These are phyloP conservation scores for Nestor notabilis DNA, from an alignment of 2,113 vertebrate species.

Conservation along the genomic window DNA sequence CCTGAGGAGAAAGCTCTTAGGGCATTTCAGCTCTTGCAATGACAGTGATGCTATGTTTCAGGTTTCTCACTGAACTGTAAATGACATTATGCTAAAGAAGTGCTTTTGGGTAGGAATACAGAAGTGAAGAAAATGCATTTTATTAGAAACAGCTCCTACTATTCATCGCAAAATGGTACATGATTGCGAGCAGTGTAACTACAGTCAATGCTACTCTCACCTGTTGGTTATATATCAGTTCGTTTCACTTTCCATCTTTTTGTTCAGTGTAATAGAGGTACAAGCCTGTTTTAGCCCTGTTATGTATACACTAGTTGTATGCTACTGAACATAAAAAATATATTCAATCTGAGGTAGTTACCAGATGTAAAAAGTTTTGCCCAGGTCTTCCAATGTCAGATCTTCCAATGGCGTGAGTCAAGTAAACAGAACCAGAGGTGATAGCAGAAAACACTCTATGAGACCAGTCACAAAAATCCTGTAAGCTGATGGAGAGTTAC, in stretches of 20 bases:
- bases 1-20: neutral
- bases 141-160: neutral
- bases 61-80: slow-evolving; percentile 2
- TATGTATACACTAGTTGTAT: neutral
- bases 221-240: neutral
- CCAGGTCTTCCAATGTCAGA: neutral
- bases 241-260: neutral
- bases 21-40: neutral
- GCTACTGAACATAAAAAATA: neutral
- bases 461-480: neutral
- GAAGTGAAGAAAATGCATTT: neutral
- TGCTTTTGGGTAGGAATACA: neutral
- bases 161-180: neutral
- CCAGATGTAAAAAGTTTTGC: neutral
- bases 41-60: neutral
- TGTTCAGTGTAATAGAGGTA: neutral
- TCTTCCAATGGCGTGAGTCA: neutral
- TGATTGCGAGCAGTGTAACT: neutral
- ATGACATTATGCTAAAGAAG: neutral
- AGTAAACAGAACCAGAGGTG: neutral
- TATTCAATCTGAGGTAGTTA: neutral
- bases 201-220: neutral
- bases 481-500: neutral
- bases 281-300: neutral
- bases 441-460: neutral